Base-by-base conservation (phyloP, 2,797 vertebrate species). In the Ctenochaetus hawaiiensis region DNA sequence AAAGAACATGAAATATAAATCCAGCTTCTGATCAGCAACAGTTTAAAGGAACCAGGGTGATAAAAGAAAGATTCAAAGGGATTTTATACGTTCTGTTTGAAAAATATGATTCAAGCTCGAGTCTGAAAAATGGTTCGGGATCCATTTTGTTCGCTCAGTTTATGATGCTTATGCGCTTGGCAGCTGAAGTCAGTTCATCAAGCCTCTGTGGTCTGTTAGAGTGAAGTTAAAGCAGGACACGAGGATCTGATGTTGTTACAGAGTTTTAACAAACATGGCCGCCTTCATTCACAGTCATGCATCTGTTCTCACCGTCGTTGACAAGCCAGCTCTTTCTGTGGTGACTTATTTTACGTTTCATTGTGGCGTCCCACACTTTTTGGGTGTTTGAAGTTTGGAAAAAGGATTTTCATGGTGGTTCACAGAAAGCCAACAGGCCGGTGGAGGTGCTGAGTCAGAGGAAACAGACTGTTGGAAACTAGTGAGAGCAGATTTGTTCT, bases 401-500 rank as follows among this genome's bases (percentile, higher is more conserved):
- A 47, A 45, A 0, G 1, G 2, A 30, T 45, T 64, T 41, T 39
- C 26, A 48, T 66, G 3, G 16, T 12, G 10, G 43, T 63, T 75
- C 20, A 39, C 37, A 45, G 22, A 8, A 10, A 16, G 48, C 12
- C 9, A n/a, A 43, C 30, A 26, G 41, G 52, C 44, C 49, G 3
- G 20, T 11, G 0, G 34, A 71, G 43, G 47, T 73, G 68, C 49
- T 76, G 67, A 80, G 67, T 81, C 78, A 66, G 59, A 78, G 47
- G 52, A 39, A 58, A 2, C 59, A 71, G 73, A 52, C 1, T 59
- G 37, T 26, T 70, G 72, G 51, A 70, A 52, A 73, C 10, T n/a
- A 49, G 71, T 76, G 78, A 60, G 78, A 85, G 68, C 61, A 65
- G 73, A 83, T 52, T 60, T 7, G 44, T 67, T 13, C 37, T 17